Conservation (phyloP, 2,797 vertebrate species). For the Etheostoma nigrum region DNA sequence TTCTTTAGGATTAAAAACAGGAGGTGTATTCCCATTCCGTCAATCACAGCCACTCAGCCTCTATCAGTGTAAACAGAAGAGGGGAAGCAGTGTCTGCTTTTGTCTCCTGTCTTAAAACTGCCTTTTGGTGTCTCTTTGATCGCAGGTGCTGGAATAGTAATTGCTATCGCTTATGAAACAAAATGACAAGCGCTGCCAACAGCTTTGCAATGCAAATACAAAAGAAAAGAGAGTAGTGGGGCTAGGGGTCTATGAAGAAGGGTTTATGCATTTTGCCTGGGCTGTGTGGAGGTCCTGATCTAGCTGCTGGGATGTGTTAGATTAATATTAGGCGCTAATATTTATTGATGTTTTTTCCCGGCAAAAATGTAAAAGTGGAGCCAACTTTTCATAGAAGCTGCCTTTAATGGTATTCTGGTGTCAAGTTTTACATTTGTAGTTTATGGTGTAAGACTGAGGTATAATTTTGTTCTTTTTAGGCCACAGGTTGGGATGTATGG, state of each 20-base stretch:
- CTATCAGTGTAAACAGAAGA: constrained; percentile 77
- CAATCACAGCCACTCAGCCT: constrained; percentile 65
- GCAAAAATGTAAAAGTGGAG: constrained; percentile 33
- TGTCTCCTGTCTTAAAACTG: constrained; percentile 68
- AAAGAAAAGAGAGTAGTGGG: constrained; percentile 28
- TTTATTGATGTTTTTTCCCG: neutral
- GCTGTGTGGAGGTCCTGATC: constrained; percentile 17
- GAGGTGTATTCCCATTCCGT: constrained; percentile 79
- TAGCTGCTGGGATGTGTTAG: constrained; percentile 20
- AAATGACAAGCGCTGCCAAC: constrained; percentile 72
- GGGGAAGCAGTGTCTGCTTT: constrained; percentile 67
- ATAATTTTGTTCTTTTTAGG: too few relatives aligned
- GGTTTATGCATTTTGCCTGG: neutral
- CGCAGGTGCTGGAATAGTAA: constrained; percentile 71
- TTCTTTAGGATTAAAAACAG: constrained; percentile 64
- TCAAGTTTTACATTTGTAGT: too few relatives aligned
- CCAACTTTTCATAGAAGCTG: constrained; percentile 1
- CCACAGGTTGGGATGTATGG: too few relatives aligned
- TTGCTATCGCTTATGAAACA: constrained; percentile 77
- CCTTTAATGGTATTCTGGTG: too few relatives aligned
- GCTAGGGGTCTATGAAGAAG: constrained; percentile 34
- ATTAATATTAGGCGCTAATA: neutral
- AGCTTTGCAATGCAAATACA: constrained; percentile 70
- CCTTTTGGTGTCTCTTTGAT: constrained; percentile 81
- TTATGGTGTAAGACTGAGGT: too few relatives aligned